These are phyloP conservation scores for Rotaria socialis DNA, from an alignment of 2,888 invertebrate genomes.

Conservation along the genomic window DNA sequence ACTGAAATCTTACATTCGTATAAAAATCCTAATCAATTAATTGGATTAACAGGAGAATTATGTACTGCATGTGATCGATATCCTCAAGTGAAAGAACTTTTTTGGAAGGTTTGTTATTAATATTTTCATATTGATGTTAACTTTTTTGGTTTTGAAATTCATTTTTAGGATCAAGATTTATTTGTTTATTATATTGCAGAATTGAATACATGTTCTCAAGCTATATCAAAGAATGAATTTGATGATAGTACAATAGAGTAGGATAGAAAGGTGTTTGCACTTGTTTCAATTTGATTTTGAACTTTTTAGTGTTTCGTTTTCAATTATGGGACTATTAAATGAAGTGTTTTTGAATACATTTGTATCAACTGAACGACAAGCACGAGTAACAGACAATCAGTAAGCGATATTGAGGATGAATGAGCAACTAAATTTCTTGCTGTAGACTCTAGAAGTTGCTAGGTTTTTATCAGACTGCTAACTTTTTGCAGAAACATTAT, in stretches of 20 bases:
- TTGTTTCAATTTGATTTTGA: background rate
- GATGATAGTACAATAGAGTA: background rate
- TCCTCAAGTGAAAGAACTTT: background rate
- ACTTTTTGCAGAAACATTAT: no score
- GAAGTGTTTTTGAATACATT: background rate
- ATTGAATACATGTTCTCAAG: background rate
- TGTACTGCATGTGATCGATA: background rate
- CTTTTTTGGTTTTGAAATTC: no score
- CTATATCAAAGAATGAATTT: background rate
- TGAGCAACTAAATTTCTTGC: no score
- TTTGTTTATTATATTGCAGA: conserved; percentile 26
- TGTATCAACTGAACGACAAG: background rate
- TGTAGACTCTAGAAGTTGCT: no score
- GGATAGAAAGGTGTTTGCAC: background rate
- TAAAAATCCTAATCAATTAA: background rate
- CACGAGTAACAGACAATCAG: background rate
- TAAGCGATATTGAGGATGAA: background rate
- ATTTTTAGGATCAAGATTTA: background rate
- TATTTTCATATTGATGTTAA: no score
- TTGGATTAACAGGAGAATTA: background rate
- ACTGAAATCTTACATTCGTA: background rate
- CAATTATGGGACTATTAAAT: background rate
- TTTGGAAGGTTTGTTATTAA: background rate
- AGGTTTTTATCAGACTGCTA: no score
- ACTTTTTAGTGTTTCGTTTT: background rate